A percentile compares a stretch with the other conserved stretches of the same genome.
phyloP scores from a whole-genome alignment of 1,140 invertebrate genomes.

The Meloidogyne hapla region DNA sequence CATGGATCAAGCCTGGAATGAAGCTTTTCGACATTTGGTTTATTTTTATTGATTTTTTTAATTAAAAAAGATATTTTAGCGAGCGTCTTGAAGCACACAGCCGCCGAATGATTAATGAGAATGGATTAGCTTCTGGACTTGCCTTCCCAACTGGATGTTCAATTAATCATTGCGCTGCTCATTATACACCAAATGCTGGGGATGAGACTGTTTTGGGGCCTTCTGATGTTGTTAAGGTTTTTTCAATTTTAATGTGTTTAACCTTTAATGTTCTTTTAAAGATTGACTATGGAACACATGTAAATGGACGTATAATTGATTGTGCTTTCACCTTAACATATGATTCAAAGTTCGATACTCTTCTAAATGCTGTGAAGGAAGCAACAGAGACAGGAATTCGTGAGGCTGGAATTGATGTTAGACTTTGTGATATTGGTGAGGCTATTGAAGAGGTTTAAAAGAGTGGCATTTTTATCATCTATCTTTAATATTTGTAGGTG shows the following conservation, averaged over 20 bases:
- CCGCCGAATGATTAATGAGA: conserved; percentile 86
- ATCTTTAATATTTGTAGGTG: conserved; percentile 66
- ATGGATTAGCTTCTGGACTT: conserved; percentile 89
- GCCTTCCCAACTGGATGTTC: conserved; percentile 99
- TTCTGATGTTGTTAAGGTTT: conserved; percentile 89
- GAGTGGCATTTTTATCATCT: neutral
- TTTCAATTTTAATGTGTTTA: conserved; percentile 24
- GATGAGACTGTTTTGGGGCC: conserved; percentile 89
- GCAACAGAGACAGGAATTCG: conserved; percentile 96
- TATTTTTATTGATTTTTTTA: neutral
- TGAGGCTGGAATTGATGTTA: conserved; percentile 89
- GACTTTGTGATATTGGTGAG: conserved; percentile 93
- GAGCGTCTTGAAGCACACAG: conserved; percentile 90
- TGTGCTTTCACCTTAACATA: conserved; percentile 97
- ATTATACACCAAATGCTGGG: conserved; percentile 98
- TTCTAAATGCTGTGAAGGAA: conserved; percentile 91
- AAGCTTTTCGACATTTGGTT: conserved; percentile 96
- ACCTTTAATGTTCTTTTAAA: too few relatives aligned
- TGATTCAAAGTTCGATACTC: conserved; percentile 90
- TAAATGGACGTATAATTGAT: conserved; percentile 96
- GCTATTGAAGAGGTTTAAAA: conserved; percentile 82
- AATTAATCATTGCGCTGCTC: conserved; percentile 95
- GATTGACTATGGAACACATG: conserved; percentile 93
- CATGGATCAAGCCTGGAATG: conserved; percentile 94
- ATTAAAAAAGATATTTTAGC: conserved; percentile 62